phyloP scores from a whole-genome alignment of 2,797 vertebrate species.

The Parauchenoglanis ngamensis region DNA sequence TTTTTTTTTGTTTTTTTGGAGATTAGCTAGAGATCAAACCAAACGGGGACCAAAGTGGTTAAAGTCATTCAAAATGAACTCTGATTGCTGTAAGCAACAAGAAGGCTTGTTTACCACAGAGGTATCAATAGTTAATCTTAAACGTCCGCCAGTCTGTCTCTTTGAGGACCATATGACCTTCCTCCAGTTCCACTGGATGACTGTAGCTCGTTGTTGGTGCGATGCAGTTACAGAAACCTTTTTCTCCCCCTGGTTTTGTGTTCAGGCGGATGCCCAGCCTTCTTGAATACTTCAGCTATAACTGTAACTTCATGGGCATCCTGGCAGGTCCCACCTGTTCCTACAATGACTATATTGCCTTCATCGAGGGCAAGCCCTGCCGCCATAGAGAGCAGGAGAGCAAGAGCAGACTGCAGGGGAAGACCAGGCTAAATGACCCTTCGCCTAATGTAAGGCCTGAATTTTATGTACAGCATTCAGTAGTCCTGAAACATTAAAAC shows the following conservation, averaged over 20 bases:
- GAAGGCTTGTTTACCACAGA: not conserved
- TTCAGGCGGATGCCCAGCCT: constrained; percentile 91
- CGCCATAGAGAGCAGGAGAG: constrained; percentile 73
- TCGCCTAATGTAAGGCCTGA: constrained; percentile 82
- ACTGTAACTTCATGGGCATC: constrained; percentile 96
- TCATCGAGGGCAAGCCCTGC: constrained; percentile 89
- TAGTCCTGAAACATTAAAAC: not conserved
- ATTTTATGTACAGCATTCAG: constrained; percentile 12
- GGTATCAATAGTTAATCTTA: not conserved
- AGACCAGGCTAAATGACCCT: constrained; percentile 78
- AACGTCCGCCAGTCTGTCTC: not conserved
- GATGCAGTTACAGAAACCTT: not conserved
- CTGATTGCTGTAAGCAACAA: not conserved
- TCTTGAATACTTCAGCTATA: constrained; percentile 93
- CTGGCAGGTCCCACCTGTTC: constrained; percentile 91
- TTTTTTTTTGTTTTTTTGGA: no score
- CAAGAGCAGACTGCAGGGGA: constrained; percentile 75
- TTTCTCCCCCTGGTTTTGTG: constrained; percentile 15
- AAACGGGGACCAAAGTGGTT: not conserved
- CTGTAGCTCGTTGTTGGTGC: not conserved
- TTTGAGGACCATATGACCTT: not conserved
- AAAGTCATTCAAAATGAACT: not conserved
- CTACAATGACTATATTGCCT: constrained; percentile 94
- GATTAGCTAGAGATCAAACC: not conserved
- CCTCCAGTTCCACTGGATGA: not conserved